These are phyloP conservation scores for Atta texana DNA, from an alignment of 1,140 invertebrate species.

Conservation along the genomic window DNA sequence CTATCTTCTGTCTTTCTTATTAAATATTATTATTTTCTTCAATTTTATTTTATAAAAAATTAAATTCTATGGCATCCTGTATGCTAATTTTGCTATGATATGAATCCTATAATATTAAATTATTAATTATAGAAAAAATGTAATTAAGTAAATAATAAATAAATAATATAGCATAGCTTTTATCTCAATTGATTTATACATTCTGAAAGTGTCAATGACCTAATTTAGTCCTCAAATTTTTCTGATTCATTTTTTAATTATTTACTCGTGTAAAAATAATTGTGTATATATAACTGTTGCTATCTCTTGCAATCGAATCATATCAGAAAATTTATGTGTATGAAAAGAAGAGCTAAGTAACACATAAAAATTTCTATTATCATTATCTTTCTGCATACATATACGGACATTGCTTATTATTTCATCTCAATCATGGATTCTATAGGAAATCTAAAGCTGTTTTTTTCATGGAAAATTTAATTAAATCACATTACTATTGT, in stretches of 20 bases:
- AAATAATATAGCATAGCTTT: not conserved
- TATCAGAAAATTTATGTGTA: slow-evolving; percentile 32
- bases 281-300: slow-evolving; percentile 12
- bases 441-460: not conserved
- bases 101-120: not conserved
- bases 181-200: not conserved
- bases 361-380: slow-evolving; percentile 28
- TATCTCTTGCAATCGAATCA: slow-evolving; percentile 36
- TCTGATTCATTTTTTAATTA: not conserved
- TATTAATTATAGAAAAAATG: not conserved
- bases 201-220: not conserved
- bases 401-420: not conserved
- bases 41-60: slow-evolving; percentile 25
- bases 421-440: slow-evolving; percentile 9
- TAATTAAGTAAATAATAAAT: not conserved
- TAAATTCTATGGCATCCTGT: not conserved
- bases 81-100: not conserved
- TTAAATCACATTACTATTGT: not conserved
- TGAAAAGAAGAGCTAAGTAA: not conserved
- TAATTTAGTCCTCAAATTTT: slow-evolving; percentile 15
- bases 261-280: not conserved
- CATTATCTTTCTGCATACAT: not conserved
- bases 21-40: not conserved
- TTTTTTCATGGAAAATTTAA: slow-evolving; percentile 11
- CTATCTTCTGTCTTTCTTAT: not conserved